Base-by-base conservation (phyloP, 2,888 invertebrate species). In the Eudemis profundana region DNA sequence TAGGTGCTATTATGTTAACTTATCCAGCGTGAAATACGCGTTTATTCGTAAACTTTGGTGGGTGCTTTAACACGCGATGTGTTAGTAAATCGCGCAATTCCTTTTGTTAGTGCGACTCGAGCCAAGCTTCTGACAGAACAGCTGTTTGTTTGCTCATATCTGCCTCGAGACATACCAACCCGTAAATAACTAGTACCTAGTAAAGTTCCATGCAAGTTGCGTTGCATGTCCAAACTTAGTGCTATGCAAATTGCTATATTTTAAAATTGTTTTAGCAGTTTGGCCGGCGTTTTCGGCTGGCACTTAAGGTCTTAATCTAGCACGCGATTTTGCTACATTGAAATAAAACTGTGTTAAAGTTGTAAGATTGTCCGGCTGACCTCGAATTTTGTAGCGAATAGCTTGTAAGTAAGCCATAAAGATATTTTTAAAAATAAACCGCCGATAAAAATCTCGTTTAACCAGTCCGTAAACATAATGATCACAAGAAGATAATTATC, bases 401-500 rank as follows among this genome's bases (percentile, higher is more conserved):
- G 5, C 27, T n/a, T 62, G 49, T 21, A 53, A 46, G 12, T 27
- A 29, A 29, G 46, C n/a, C 27, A 40, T 49, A 38, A 56, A 63
- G 40, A 1, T 23, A 21, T 47, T 42, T 49, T 17, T 56, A 29
- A 27, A 47, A 38, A 27, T 46, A 33, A 61, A 61, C 17, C 40
- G 36, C 10, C 36, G 21, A 54, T 40, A 19, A n/a, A 49, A 27
- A 14, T 12, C 51, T 64, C 10, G 38, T 51, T 38, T 15, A 59
- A 38, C 64, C 21, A 27, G 44, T 15, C 33, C 38, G 10, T 61
- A 33, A 49, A 33, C 53, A 44, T 64, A 59, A 64, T 17, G 36
- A 59, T 59, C 36, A 4, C 38, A 53, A 59, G 57, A 62, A 61
- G 44, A 54, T 60, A 46, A 67, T 70, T 69, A 75, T 72, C 72